Percentiles rank a stretch among this genome's conserved stretches.
Evolutionary conservation across 2,888 invertebrate species (phyloP).

Genomic region (Andricus curvator): DNA sequence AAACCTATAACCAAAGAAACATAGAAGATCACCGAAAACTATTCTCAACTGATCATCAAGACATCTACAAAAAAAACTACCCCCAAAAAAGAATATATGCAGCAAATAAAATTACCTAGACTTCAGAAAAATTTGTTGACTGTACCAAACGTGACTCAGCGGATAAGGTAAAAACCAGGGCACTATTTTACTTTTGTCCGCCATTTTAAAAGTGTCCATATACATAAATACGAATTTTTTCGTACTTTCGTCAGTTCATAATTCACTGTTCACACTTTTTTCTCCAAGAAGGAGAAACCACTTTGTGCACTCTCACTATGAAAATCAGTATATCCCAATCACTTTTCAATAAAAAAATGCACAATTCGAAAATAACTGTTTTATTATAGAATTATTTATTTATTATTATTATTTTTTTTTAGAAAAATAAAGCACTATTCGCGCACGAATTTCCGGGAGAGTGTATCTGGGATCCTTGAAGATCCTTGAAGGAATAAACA

Average conservation of each 20-base stretch:
- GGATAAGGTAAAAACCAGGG: constrained; percentile 75
- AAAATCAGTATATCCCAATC: neutral
- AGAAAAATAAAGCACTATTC: neutral
- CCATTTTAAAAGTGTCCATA: constrained; percentile 65
- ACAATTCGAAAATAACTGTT: neutral
- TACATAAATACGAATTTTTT: neutral
- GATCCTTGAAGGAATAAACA: neutral
- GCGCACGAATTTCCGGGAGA: neutral
- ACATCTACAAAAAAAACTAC: neutral
- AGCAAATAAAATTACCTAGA: constrained; percentile 66
- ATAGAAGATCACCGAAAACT: too few species aligned
- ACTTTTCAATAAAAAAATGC: neutral
- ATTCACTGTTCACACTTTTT: constrained; percentile 25
- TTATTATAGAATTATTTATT: neutral
- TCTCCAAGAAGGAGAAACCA: constrained; percentile 19
- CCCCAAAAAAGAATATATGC: neutral
- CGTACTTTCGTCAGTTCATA: constrained; percentile 44
- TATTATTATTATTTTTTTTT: neutral
- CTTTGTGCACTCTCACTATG: constrained; percentile 40
- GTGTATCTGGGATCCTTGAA: neutral
- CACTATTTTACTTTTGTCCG: constrained; percentile 75
- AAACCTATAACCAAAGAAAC: too few species aligned
- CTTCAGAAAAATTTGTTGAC: constrained; percentile 69
- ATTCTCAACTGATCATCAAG: too few species aligned
- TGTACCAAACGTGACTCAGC: constrained; percentile 75